Evolutionary conservation across 2,888 invertebrate genomes (phyloP).

Genomic region (Cosmia trapezina): DNA sequence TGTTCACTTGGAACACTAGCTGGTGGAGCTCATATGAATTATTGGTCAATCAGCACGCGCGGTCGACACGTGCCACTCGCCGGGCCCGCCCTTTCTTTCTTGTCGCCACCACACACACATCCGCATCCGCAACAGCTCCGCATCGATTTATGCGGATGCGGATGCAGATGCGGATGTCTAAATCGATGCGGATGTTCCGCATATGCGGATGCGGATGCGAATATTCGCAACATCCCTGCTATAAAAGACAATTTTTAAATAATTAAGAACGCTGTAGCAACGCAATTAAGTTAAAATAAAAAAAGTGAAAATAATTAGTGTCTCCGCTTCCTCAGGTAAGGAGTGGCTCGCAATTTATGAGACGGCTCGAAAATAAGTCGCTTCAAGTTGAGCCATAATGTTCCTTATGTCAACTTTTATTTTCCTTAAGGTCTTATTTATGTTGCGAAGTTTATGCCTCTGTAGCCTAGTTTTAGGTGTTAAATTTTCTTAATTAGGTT

Average conservation of each 20-base stretch:
- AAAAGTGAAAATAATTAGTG: conserved; percentile 61
- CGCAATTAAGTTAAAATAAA: conserved; percentile 63
- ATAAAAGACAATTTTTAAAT: conserved; percentile 12
- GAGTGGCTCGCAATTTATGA: conserved; percentile 55
- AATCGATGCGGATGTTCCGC: no score
- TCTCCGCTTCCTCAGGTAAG: conserved; percentile 51
- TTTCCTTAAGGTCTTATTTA: conserved; percentile 52
- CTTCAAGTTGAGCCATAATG: conserved; percentile 46
- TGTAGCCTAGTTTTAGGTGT: conserved; percentile 31
- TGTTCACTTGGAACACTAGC: no score
- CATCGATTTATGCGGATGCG: no score
- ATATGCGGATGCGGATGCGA: no score
- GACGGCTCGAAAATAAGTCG: conserved; percentile 45
- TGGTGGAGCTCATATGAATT: no score
- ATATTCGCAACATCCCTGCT: no score
- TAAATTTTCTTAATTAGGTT: conserved; percentile 25
- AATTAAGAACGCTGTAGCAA: conserved; percentile 35
- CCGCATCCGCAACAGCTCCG: no score
- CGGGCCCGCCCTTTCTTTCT: no score
- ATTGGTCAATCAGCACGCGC: no score
- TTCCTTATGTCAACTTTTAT: conserved; percentile 47
- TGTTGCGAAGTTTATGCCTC: conserved; percentile 34
- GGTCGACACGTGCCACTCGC: no score
- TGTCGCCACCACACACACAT: no score
- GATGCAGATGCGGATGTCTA: no score